phyloP scores from a whole-genome alignment of 2,113 vertebrate genomes.

The Tupaia chinensis region DNA sequence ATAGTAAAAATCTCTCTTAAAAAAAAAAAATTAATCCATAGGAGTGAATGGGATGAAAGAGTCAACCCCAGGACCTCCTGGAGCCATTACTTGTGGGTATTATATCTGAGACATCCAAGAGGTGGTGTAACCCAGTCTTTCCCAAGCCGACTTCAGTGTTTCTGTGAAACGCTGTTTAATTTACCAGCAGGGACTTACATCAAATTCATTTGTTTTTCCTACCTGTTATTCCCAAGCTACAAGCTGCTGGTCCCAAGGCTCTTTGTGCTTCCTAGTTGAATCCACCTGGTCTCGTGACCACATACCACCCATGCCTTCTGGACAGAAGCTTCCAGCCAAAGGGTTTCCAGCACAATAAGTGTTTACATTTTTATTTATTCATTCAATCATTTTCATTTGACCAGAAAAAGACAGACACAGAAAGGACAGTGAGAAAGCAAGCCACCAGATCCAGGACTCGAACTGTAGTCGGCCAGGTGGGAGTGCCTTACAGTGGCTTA shows the following conservation, averaged over 20 bases:
- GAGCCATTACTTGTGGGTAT: neutral
- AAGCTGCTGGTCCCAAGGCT: neutral
- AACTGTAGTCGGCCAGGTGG: too few relatives aligned
- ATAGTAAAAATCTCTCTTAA: too few relatives aligned
- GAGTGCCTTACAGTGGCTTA: too few relatives aligned
- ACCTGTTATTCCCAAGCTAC: neutral
- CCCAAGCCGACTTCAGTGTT: neutral
- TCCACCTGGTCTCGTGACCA: neutral
- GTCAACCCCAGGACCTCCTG: too few relatives aligned
- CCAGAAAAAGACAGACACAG: too few relatives aligned
- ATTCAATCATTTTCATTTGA: too few relatives aligned
- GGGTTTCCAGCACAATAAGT: neutral
- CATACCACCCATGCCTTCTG: neutral
- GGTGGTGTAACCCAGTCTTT: neutral
- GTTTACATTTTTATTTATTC: too few relatives aligned
- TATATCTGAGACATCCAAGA: neutral
- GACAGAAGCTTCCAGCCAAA: neutral
- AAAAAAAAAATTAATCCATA: neutral
- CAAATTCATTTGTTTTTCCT: neutral
- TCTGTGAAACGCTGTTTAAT: neutral
- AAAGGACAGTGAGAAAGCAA: too few relatives aligned
- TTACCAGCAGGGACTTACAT: neutral
- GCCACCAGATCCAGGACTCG: too few relatives aligned
- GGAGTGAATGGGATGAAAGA: neutral
- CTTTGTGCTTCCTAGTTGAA: neutral